Evolutionary conservation across 2,888 invertebrate genomes (phyloP).

Genomic region (Heliconius cydno): DNA sequence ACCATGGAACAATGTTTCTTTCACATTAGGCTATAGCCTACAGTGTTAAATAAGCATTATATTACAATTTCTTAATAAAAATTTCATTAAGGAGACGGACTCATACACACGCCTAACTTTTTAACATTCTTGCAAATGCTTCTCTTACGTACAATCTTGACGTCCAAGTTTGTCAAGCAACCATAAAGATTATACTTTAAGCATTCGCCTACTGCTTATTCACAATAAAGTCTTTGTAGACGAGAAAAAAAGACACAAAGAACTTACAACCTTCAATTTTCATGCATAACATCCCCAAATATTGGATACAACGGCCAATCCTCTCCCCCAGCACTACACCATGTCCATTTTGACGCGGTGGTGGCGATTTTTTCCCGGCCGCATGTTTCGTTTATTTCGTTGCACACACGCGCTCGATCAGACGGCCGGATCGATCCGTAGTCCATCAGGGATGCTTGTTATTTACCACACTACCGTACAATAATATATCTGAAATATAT

Average conservation of each 20-base stretch:
- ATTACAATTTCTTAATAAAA: too few species aligned
- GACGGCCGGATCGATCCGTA: conserved; percentile 65
- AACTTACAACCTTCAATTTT: not conserved
- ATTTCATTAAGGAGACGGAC: too few species aligned
- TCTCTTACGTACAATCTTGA: too few species aligned
- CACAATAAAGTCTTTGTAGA: not conserved
- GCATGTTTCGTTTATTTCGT: conserved; percentile 78
- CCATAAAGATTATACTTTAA: not conserved
- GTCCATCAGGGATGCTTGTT: conserved; percentile 41
- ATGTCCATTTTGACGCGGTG: conserved; percentile 78
- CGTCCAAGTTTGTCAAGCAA: too few species aligned
- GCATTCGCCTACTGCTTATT: not conserved
- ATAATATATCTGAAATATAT: not conserved
- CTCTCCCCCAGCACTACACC: conserved; percentile 47
- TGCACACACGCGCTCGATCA: conserved; percentile 68
- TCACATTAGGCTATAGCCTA: too few species aligned
- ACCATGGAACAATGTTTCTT: too few species aligned
- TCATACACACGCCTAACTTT: too few species aligned
- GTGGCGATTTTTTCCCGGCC: conserved; percentile 72
- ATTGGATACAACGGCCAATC: conserved; percentile 51
- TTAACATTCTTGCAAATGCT: too few species aligned
- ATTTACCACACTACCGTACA: conserved; percentile 38
- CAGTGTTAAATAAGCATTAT: too few species aligned
- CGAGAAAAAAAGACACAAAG: too few species aligned
- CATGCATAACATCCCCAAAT: not conserved